Conservation (phyloP, 2,888 invertebrate genomes). For the Pterostichus niger region DNA sequence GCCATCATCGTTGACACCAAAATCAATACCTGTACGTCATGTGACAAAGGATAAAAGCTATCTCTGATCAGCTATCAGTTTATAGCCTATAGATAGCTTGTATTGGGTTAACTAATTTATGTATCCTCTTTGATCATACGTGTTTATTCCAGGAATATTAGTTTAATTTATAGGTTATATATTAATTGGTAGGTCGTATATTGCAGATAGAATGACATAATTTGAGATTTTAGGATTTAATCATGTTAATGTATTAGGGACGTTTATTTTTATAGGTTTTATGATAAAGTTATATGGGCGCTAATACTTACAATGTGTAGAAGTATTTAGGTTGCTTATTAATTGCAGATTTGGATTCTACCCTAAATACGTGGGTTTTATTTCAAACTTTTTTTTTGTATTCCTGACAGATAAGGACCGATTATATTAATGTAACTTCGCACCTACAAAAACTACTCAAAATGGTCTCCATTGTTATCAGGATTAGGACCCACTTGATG, state of each 20-base stretch:
- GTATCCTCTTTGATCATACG: neutral
- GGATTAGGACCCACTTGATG: too few species aligned
- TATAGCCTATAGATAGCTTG: neutral
- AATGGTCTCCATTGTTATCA: too few species aligned
- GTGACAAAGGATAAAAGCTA: constrained; percentile 9
- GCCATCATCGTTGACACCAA: constrained; percentile 9
- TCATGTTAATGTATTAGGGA: constrained; percentile 1
- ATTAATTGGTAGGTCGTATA: neutral
- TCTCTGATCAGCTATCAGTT: neutral
- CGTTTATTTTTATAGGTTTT: neutral
- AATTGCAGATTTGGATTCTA: too few species aligned
- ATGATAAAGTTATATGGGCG: too few species aligned
- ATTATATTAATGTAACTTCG: too few species aligned
- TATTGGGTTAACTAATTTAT: constrained; percentile 4
- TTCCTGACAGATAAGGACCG: too few species aligned
- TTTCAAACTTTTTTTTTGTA: too few species aligned
- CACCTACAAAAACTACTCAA: too few species aligned
- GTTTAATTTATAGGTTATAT: neutral
- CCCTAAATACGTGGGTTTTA: too few species aligned
- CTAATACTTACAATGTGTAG: neutral
- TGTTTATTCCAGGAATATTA: constrained; percentile 3
- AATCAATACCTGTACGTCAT: constrained; percentile 19
- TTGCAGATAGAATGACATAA: neutral
- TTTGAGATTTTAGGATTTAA: neutral
- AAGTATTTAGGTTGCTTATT: neutral